Evolutionary conservation across 2,888 invertebrate genomes (phyloP).

Genomic region (Cyclophora albipunctata): DNA sequence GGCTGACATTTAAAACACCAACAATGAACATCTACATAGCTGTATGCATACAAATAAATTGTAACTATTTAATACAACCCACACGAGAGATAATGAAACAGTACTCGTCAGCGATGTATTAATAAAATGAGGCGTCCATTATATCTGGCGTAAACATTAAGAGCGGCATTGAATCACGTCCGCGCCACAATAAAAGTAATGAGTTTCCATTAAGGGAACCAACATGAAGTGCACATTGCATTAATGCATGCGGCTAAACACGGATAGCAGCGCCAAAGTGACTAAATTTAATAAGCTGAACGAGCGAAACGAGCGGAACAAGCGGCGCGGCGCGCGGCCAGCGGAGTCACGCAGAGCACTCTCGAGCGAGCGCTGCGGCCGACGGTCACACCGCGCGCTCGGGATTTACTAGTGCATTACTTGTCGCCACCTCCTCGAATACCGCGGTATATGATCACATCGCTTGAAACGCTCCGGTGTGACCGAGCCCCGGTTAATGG

Average conservation of each 20-base stretch:
- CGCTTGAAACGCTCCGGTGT: slow-evolving; percentile 12
- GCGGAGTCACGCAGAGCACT: slow-evolving; percentile 13
- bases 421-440: neutral
- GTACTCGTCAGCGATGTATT: no score
- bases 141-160: no score
- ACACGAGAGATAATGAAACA: no score
- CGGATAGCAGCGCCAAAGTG: slow-evolving; percentile 5
- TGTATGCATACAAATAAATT: no score
- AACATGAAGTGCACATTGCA: slow-evolving; percentile 7
- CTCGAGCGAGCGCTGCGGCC: slow-evolving; percentile 17
- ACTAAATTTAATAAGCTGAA: slow-evolving; percentile 10
- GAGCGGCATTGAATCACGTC: no score
- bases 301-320: slow-evolving; percentile 5
- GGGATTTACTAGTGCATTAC: slow-evolving; percentile 4
- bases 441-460: no score
- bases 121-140: no score
- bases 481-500: slow-evolving; percentile 2
- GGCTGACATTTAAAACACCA: no score
- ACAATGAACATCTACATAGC: no score
- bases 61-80: no score
- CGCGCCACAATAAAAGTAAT: neutral
- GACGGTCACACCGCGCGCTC: slow-evolving; percentile 15
- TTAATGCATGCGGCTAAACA: slow-evolving; percentile 5
- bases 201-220: neutral
- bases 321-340: slow-evolving; percentile 7